Evolutionary conservation across 1,140 invertebrate species (phyloP).

Genomic region (Zaprionus lachaisei): DNA sequence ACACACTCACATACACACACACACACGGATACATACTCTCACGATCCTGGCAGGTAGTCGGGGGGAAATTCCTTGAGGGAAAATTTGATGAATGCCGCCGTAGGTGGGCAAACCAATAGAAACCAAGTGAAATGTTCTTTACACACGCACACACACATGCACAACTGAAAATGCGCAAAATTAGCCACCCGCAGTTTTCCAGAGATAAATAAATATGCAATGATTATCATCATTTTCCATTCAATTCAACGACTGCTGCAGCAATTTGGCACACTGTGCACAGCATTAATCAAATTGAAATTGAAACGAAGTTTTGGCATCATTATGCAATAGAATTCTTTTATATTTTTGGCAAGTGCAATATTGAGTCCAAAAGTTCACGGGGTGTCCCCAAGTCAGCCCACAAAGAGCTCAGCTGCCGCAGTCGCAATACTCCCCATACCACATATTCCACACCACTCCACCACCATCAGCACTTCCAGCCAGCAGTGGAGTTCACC

Average conservation of each 20-base stretch:
- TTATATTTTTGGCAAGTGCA: conserved; percentile 59
- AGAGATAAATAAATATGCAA: conserved; percentile 47
- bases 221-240: conserved; percentile 47
- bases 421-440: not conserved
- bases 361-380: conserved; percentile 76
- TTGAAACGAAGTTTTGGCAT: conserved; percentile 38
- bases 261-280: conserved; percentile 68
- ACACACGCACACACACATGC: conserved; percentile 23
- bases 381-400: conserved; percentile 17
- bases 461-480: not conserved
- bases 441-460: not conserved
- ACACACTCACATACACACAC: conserved; percentile 12
- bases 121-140: conserved; percentile 34
- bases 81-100: conserved; percentile 55
- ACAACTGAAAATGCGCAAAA: conserved; percentile 63
- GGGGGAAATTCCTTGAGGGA: conserved; percentile 29
- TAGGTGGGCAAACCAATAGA: conserved; percentile 61
- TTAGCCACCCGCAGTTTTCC: conserved; percentile 66
- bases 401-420: not conserved
- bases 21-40: not conserved
- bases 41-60: conserved; percentile 51
- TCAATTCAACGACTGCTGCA: conserved; percentile 29
- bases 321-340: conserved; percentile 49
- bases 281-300: conserved; percentile 39
- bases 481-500: not conserved